Evolutionary conservation across 2,888 invertebrate species (phyloP).

Genomic region (Pherbina coryleti): DNA sequence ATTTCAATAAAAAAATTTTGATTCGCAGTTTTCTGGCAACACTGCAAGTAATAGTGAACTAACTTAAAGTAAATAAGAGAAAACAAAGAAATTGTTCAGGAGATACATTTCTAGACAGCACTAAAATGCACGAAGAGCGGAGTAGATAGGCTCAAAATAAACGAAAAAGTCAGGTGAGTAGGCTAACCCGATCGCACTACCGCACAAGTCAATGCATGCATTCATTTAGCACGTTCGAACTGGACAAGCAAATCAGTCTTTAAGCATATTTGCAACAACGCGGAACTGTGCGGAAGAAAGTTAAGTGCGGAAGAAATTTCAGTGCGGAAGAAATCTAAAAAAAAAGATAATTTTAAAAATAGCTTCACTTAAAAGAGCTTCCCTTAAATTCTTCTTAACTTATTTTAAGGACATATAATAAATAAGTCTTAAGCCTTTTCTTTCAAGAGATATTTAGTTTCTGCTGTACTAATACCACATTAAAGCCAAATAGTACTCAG

Average conservation of each 20-base stretch:
- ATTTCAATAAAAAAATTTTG: too few relatives aligned
- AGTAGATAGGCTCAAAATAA: background rate
- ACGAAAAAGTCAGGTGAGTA: background rate
- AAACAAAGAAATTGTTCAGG: background rate
- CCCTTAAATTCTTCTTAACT: too few relatives aligned
- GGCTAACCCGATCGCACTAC: background rate
- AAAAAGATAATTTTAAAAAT: too few relatives aligned
- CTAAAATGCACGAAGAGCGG: background rate
- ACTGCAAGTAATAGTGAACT: too few relatives aligned
- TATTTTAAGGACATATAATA: too few relatives aligned
- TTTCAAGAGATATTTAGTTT: slow-evolving; percentile 11
- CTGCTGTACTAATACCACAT: too few relatives aligned
- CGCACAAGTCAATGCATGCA: background rate
- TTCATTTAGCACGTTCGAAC: slow-evolving; percentile 48
- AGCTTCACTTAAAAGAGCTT: too few relatives aligned
- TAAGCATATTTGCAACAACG: slow-evolving; percentile 37
- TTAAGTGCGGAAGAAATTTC: background rate
- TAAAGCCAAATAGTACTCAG: background rate
- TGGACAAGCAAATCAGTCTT: slow-evolving; percentile 49
- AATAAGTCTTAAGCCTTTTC: background rate
- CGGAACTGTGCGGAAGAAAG: background rate
- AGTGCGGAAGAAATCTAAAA: too few relatives aligned
- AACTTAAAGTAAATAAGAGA: background rate
- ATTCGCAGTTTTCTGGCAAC: too few relatives aligned
- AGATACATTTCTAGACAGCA: background rate